Evolutionary conservation across 2,888 invertebrate genomes (phyloP).

Genomic region (Epistrophe eligans): DNA sequence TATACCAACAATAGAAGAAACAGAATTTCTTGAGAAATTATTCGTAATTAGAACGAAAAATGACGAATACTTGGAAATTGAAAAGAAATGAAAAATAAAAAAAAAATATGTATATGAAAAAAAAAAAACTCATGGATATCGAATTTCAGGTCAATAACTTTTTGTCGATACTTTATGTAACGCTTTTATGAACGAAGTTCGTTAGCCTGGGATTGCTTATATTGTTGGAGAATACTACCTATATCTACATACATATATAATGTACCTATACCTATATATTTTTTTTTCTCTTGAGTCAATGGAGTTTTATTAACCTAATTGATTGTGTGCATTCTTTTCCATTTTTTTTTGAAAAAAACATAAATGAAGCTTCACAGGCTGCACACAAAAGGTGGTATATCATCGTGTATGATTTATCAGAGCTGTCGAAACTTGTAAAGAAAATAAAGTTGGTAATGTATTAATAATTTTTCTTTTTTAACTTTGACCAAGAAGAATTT

Average conservation of each 20-base stretch:
- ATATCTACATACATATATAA: neutral
- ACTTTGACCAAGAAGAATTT: neutral
- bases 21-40: slow-evolving; percentile 59
- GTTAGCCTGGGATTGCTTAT: slow-evolving; percentile 54
- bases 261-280: neutral
- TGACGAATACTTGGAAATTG: slow-evolving; percentile 59
- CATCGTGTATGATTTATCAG: slow-evolving; percentile 28
- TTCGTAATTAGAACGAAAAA: slow-evolving; percentile 66
- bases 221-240: slow-evolving; percentile 4
- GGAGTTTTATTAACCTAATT: slow-evolving; percentile 50
- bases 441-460: neutral
- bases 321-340: slow-evolving; percentile 45
- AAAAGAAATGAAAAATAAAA: slow-evolving; percentile 37
- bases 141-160: slow-evolving; percentile 62
- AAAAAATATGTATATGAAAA: neutral
- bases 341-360: slow-evolving; percentile 3
- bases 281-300: slow-evolving; percentile 25
- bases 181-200: slow-evolving; percentile 49
- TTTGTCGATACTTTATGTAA: slow-evolving; percentile 41
- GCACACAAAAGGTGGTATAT: slow-evolving; percentile 27
- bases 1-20: slow-evolving; percentile 30
- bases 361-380: slow-evolving; percentile 21
- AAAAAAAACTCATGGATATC: slow-evolving; percentile 63
- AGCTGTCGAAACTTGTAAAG: slow-evolving; percentile 13
- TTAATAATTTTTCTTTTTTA: neutral